Evolutionary conservation across 2,888 invertebrate genomes (phyloP), one percentile per base, ranked within the genome.

Genomic region (Galeruca laticollis): DNA sequence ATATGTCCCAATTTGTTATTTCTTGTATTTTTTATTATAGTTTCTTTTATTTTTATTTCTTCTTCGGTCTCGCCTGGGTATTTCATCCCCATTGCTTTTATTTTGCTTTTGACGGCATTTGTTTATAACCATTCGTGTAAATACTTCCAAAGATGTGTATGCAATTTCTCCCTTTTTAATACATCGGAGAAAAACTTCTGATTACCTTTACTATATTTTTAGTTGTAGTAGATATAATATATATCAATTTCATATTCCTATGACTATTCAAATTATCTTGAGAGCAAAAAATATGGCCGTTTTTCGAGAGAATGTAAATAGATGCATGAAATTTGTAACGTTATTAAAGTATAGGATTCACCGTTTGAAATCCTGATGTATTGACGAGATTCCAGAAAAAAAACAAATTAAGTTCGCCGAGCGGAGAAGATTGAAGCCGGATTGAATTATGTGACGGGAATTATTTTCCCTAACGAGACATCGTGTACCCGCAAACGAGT

Each of bases 381-480:
- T 68, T 57, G 70, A 71, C 63, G 60, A 69, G 64, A 67, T 69
- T 71, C 61, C 47, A 15, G 64, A 60, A 66, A 71, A 66, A 69
- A 69, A 60, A 56, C 51, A 67, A 73, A 70, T 73, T 69, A 60
- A 68, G 60, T 69, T 67, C 64, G 15, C 47, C 66, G 52, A 63
- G 63, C 69, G 69, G 56, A 60, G 60, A 64, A 68, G 71, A 73
- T 69, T 71, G 69, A 43, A 66, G 54, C 61, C 10, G 69, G 70
- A 73, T 68, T 67, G 67, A 67, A 71, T 73, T 71, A 68, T 71
- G 71, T 68, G 70, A 68, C 56, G 57, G 37, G 69, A 71, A 69
- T 73, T 64, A 69, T 73, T 65, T 70, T 73, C 56, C 63, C 52
- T 71, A 60, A 43, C 52, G 33, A 60, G 47, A 37, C 11, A 52